Conservation (phyloP, 2,888 invertebrate genomes). For the Andrena flavipes region DNA sequence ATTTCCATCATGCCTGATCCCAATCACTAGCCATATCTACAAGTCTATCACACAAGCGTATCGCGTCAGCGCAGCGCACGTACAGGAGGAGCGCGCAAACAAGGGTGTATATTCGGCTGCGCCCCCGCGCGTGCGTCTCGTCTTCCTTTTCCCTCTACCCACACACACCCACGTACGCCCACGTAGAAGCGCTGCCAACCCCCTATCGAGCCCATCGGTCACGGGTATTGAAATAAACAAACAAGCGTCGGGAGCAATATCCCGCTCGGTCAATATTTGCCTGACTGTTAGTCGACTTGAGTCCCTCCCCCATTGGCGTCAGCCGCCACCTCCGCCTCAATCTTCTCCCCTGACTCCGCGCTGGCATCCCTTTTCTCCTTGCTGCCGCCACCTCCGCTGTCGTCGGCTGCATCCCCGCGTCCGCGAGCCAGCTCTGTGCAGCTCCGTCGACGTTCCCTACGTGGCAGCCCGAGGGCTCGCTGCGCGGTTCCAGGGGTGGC, state of each 20-base stretch:
- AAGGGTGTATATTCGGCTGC: neutral
- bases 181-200: conserved; percentile 53
- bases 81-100: neutral
- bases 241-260: conserved; percentile 85
- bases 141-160: conserved; percentile 30
- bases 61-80: neutral
- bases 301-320: conserved; percentile 62
- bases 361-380: conserved; percentile 38
- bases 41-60: neutral
- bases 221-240: conserved; percentile 84
- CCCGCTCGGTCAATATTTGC: conserved; percentile 84
- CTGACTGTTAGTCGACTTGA: conserved; percentile 83
- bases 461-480: conserved; percentile 40
- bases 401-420: conserved; percentile 24
- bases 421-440: neutral
- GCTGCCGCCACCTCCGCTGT: conserved; percentile 20
- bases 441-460: conserved; percentile 32
- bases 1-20: neutral
- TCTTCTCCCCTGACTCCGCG: conserved; percentile 32
- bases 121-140: conserved; percentile 26
- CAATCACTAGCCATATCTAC: neutral
- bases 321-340: conserved; percentile 51
- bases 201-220: conserved; percentile 79
- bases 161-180: conserved; percentile 23
- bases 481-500: conserved; percentile 46